Base-by-base conservation (phyloP, 2,113 vertebrate genomes). In the Myiozetetes cayanensis region DNA sequence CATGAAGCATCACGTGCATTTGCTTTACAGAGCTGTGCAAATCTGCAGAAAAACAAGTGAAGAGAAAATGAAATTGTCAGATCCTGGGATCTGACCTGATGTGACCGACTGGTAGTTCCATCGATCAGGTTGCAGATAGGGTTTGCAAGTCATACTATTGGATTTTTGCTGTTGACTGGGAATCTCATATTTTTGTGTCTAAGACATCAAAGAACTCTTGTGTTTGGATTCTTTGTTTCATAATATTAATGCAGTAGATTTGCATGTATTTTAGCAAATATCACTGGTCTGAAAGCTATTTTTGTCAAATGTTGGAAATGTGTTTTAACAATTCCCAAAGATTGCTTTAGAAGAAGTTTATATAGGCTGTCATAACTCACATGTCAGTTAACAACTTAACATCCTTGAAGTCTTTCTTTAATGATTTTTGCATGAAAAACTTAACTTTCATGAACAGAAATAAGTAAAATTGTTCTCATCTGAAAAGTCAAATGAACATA, bases 311-410 rank as follows among this genome's bases (percentile, higher is more conserved):
- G 61, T 85, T 94, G 87, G 77, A 93, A 91, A 94, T 66, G 58
- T 96, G 94, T 96, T 95, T 95, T 91, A 94, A 73, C 82, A 95
- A 70, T 87, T 96, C 87, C 78, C 62, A n/a, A 90, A 96, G 92
- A 93, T 35, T 94, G 85, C 87, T 96, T 90, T 87, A 87, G 78
- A 87, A 96, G 62, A 85, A 87, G 73, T 90, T 94, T 94, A 80
- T 85, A 73, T 91, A 61, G 63, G 49, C 78, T 96, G 96, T 96
- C 94, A 87, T 94, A 96, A 94, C 66, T 96, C 50, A 37, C 72
- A 86, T 92, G 89, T 94, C 93, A 96, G 41, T 73, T 96, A 93
- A 87, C 61, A 78, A 44, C 39, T 88, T 88, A 93, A 87, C 67
- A 82, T 94, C 66, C 87, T 93, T 93, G 55, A 95, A 94, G 52